Percentiles rank a stretch among this genome's conserved stretches.
These are phyloP conservation scores for Oedothorax gibbosus DNA, from an alignment of 1,140 invertebrate species.

Conservation along the genomic window DNA sequence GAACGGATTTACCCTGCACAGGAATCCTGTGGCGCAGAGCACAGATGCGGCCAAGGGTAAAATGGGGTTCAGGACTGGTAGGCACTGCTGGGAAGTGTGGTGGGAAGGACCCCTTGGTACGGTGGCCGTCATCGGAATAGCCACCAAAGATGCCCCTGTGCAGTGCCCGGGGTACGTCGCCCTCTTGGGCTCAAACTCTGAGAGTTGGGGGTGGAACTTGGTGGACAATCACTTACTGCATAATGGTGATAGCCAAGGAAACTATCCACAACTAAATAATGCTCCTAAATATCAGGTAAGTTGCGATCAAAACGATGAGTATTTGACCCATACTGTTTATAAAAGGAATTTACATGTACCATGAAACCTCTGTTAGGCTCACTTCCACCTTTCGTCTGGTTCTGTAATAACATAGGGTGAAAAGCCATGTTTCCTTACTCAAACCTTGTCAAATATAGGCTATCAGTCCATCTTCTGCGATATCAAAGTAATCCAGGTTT, in stretches of 20 bases:
- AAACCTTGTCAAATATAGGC: too few species aligned
- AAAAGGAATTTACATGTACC: too few species aligned
- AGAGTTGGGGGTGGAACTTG: conserved; percentile 99
- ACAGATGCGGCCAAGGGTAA: conserved; percentile 96
- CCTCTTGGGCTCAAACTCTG: conserved; percentile 92
- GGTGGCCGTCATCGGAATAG: conserved; percentile 94
- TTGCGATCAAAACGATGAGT: not conserved
- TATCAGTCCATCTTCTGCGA: too few species aligned
- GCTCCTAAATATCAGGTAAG: conserved; percentile 96
- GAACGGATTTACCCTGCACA: conserved; percentile 96
- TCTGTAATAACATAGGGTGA: too few species aligned
- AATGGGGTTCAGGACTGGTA: conserved; percentile 90
- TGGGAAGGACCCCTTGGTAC: conserved; percentile 98
- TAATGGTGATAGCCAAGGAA: conserved; percentile 95
- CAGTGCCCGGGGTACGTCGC: conserved; percentile 94
- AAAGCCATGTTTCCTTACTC: too few species aligned
- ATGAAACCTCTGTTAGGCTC: too few species aligned
- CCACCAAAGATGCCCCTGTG: conserved; percentile 91
- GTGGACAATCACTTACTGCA: conserved; percentile 97
- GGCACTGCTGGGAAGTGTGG: conserved; percentile 98
- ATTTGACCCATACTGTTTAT: not conserved
- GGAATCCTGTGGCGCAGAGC: conserved; percentile 98
- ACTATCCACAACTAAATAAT: conserved; percentile 96
- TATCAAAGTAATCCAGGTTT: too few species aligned
- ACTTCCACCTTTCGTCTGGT: too few species aligned